phyloP scores from a whole-genome alignment of 2,113 vertebrate genomes.

The Oxygymnocypris stewartii region DNA sequence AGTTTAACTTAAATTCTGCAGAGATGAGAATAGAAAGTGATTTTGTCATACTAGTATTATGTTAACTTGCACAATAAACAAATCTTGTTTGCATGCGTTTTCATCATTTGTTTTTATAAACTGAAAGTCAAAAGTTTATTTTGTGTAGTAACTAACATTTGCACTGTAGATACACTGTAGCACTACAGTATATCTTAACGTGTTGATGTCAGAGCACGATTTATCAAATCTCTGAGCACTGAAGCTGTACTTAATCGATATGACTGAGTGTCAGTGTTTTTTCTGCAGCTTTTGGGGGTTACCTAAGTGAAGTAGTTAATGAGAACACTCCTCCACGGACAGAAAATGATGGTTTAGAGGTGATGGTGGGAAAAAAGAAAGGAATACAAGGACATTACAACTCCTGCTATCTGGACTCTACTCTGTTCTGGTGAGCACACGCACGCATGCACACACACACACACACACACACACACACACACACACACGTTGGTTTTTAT shows the following conservation, averaged over 20 bases:
- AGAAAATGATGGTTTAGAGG: slow-evolving; percentile 92
- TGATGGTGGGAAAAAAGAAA: slow-evolving; percentile 99
- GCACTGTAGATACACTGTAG: background rate
- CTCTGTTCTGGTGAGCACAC: slow-evolving; percentile 92
- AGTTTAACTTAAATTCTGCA: background rate
- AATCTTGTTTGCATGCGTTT: background rate
- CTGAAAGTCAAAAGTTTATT: background rate
- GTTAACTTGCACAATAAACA: background rate
- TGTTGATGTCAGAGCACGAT: background rate
- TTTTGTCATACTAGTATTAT: background rate
- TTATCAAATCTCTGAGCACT: background rate
- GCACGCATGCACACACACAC: background rate
- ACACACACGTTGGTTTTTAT: too few species aligned
- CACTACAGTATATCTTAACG: background rate
- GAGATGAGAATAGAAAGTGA: background rate
- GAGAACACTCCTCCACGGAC: slow-evolving; percentile 97
- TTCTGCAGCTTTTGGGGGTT: slow-evolving; percentile 91
- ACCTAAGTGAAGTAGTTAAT: slow-evolving; percentile 96
- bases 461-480: background rate
- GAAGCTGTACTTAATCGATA: background rate
- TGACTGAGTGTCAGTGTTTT: slow-evolving; percentile 39
- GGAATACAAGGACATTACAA: slow-evolving; percentile 99
- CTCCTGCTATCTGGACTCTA: slow-evolving; percentile 98
- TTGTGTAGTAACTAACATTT: background rate
- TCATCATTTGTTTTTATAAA: background rate